A percentile compares a stretch with the other conserved stretches of the same genome.
phyloP scores from a whole-genome alignment of 2,888 invertebrate genomes.

The Oscheius onirici region DNA sequence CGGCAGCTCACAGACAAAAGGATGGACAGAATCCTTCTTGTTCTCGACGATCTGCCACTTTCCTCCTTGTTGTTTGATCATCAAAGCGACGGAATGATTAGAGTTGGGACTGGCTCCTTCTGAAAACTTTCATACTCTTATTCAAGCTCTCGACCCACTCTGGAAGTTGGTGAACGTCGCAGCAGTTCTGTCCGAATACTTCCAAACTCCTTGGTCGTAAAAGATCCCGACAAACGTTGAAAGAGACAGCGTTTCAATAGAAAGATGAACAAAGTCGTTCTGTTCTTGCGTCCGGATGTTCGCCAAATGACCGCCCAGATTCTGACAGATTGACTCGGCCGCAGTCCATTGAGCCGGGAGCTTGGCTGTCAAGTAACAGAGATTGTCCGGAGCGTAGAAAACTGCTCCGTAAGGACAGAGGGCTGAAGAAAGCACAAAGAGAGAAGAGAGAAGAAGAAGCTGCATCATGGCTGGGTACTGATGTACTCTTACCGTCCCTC shows the following conservation, averaged over 20 bases:
- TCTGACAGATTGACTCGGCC: background rate
- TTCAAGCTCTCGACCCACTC: background rate
- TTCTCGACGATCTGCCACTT: conserved; percentile 1
- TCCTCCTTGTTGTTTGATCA: background rate
- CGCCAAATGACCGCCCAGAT: background rate
- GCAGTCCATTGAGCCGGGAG: background rate
- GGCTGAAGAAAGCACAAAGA: background rate
- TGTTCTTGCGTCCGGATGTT: background rate
- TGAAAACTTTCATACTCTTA: background rate
- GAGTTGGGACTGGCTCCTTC: background rate
- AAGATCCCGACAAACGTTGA: background rate
- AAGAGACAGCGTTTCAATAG: background rate
- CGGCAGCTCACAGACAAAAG: background rate
- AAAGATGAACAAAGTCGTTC: background rate
- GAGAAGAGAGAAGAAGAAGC: background rate
- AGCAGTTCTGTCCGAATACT: background rate
- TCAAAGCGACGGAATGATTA: background rate
- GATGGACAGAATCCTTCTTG: background rate
- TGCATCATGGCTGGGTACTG: too few relatives aligned
- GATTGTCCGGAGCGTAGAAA: background rate
- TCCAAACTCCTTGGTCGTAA: background rate
- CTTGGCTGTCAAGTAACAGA: background rate
- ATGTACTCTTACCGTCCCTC: too few relatives aligned
- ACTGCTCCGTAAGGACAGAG: background rate
- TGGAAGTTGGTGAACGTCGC: background rate